These are phyloP conservation scores for Lucifuga dentata DNA, from an alignment of 2,113 vertebrate genomes.

Conservation along the genomic window DNA sequence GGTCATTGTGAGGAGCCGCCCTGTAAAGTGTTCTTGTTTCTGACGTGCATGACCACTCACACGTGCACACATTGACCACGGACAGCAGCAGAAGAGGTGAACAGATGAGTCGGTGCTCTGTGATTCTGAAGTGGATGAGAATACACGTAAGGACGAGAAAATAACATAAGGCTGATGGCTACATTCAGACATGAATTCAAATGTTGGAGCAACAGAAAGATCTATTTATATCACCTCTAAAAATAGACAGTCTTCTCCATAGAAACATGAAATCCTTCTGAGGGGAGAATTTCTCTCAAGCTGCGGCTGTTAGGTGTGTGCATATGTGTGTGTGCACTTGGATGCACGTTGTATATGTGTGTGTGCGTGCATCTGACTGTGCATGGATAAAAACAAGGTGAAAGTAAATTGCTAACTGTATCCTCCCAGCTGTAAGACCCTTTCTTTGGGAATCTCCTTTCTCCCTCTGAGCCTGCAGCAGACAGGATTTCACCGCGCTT, in stretches of 20 bases:
- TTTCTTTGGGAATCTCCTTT: slow-evolving; percentile 63
- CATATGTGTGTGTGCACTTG: slow-evolving; percentile 9
- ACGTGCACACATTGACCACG: background rate
- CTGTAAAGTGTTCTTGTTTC: slow-evolving; percentile 14
- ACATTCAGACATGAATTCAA: slow-evolving; percentile 60
- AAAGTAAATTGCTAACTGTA: slow-evolving; percentile 48
- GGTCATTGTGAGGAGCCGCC: slow-evolving; percentile 17
- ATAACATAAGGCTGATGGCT: slow-evolving; percentile 38
- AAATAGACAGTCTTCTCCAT: slow-evolving; percentile 80
- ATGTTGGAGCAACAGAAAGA: slow-evolving; percentile 63
- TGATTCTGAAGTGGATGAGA: background rate
- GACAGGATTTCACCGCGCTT: slow-evolving; percentile 59
- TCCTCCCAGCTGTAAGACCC: slow-evolving; percentile 43
- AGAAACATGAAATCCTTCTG: slow-evolving; percentile 79
- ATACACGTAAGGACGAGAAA: slow-evolving; percentile 1
- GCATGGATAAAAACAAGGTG: background rate
- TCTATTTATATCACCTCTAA: slow-evolving; percentile 78
- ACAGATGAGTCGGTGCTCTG: background rate
- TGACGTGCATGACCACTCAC: slow-evolving; percentile 4
- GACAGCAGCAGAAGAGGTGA: background rate
- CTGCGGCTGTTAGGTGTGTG: slow-evolving; percentile 31
- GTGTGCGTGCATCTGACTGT: background rate
- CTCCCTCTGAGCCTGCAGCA: slow-evolving; percentile 41
- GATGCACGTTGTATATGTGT: background rate
- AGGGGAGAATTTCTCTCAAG: slow-evolving; percentile 53